Evolutionary conservation across 2,888 invertebrate species (phyloP).

Genomic region (Spilarctia lutea): DNA sequence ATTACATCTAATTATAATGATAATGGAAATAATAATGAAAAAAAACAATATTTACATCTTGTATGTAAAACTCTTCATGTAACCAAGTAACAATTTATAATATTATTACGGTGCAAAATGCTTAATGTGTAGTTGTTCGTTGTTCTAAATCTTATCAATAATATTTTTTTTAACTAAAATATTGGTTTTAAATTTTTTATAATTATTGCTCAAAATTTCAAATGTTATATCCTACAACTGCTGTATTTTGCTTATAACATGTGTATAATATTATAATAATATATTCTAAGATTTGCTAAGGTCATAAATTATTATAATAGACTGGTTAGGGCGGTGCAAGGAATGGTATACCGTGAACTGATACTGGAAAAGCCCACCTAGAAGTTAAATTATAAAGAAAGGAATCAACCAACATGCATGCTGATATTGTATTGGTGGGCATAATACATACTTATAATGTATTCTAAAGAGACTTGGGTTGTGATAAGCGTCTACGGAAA

Average conservation of each 20-base stretch:
- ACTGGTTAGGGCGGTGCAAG: background rate
- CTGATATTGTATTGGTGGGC: too few relatives aligned
- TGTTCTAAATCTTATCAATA: background rate
- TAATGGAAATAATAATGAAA: too few relatives aligned
- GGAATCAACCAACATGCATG: background rate
- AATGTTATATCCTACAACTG: background rate
- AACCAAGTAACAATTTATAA: background rate
- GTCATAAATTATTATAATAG: background rate
- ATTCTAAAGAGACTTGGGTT: background rate
- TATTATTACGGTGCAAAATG: background rate
- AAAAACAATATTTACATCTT: too few relatives aligned
- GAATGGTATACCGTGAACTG: background rate
- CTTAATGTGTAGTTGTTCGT: background rate
- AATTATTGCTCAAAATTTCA: background rate
- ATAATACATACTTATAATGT: background rate
- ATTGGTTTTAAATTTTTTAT: background rate
- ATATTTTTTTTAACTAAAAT: background rate
- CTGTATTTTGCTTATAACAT: background rate
- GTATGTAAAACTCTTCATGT: too few relatives aligned
- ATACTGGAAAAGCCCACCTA: background rate
- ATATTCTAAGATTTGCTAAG: background rate
- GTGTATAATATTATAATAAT: background rate
- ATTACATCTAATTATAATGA: too few relatives aligned
- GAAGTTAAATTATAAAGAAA: background rate
- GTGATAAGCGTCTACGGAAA: too few relatives aligned